Base-by-base conservation (phyloP, 2,888 invertebrate species). In the Tiliacea aurago region DNA sequence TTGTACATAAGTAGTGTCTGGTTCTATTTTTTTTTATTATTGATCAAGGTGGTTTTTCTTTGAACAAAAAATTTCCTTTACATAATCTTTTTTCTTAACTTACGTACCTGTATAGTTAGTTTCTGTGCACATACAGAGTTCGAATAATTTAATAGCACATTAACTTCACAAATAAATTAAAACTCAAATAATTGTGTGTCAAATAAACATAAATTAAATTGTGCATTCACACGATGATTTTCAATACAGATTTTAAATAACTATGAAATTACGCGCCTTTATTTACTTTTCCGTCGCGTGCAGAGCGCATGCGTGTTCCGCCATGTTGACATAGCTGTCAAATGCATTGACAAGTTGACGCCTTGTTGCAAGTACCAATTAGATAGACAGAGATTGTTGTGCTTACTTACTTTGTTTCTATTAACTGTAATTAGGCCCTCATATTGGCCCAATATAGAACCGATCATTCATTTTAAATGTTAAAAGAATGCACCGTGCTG, bases 311-410 rank as follows among this genome's bases (percentile, higher is more conserved):
- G 84, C 70, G 81, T 70, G 63, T 62, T 59, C 84, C 69, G 84
- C 85, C 88, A 85, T 93, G 88, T 94, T 94, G 92, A 87, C 74
- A 79, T 94, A 94, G 94, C 94, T 94, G 95, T 94, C 91, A 90
- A 86, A 85, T 73, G 76, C 85, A 85, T 88, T 92, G 91, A 91
- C 90, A 90, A 75, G 78, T 88, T 84, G 85, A 87, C 87, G 84
- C 71, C 70, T 75, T 67, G 76, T 76, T 84, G 80, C 76, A 73
- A 73, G 79, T 77, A 72, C 64, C 56, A 80, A 73, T 70, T 74
- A 74, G 41, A 13, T 66, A 51, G 5, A 62, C 13, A 0, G 45
- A 67, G 70, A 65, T 67, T 59, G 41, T 69, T 68, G 45, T 47
- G 51, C 47, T 62, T 53, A 43, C 49, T 56, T 71, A 62, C 64